These are phyloP conservation scores for Isaurus tuberculatus DNA, from an alignment of 92 coral and sea anemone species.

Conservation along the genomic window DNA sequence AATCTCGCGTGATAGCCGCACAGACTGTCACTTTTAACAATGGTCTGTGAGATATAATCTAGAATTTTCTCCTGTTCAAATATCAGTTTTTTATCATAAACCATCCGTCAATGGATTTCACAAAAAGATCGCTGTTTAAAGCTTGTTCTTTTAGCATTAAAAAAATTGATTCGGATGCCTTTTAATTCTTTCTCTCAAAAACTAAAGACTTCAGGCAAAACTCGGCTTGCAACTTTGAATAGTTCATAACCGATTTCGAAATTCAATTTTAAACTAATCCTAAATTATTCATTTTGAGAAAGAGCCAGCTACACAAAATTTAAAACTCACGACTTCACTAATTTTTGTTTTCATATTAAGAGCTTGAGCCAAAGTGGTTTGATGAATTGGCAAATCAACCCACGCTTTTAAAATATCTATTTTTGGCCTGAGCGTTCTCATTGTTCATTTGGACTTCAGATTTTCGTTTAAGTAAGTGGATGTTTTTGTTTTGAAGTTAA, in stretches of 20 bases:
- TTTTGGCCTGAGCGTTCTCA: constrained; percentile 21
- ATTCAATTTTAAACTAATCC: constrained; percentile 15
- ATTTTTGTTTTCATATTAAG: background rate
- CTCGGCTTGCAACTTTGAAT: constrained; percentile 4
- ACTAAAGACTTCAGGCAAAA: background rate
- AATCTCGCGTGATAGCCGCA: constrained; percentile 7
- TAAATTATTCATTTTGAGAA: constrained; percentile 38
- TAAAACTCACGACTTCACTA: background rate
- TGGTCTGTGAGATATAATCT: constrained; percentile 13
- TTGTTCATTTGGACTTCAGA: constrained; percentile 32
- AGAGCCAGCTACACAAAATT: constrained; percentile 3
- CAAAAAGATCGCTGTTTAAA: background rate
- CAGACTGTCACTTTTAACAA: background rate
- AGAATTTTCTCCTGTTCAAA: background rate
- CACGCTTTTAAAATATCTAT: constrained; percentile 36
- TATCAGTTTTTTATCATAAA: background rate
- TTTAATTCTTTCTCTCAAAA: no score
- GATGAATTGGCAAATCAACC: constrained; percentile 25
- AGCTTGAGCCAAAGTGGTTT: constrained; percentile 11
- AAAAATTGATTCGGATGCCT: no score
- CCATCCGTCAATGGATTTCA: background rate
- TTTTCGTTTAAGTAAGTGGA: background rate
- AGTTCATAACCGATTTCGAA: constrained; percentile 22
- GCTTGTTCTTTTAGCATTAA: background rate
- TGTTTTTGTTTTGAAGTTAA: background rate